These are phyloP conservation scores for Atta texana DNA, from an alignment of 1,140 invertebrate species.

Conservation along the genomic window DNA sequence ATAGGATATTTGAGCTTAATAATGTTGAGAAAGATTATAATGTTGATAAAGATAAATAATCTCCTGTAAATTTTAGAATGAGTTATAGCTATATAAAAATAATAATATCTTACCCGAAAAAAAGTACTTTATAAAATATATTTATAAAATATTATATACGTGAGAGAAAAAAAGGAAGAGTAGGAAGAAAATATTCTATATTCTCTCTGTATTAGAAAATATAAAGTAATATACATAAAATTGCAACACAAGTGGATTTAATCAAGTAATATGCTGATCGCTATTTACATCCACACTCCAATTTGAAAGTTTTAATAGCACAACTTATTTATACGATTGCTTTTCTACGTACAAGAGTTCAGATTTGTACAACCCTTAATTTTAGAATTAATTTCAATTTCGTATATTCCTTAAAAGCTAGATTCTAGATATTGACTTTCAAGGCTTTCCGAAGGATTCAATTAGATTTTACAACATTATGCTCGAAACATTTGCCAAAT, in stretches of 20 bases:
- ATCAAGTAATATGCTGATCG: not conserved
- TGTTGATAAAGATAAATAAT: not conserved
- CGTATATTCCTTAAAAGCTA: not conserved
- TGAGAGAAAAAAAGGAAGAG: not conserved
- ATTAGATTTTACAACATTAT: constrained; percentile 36
- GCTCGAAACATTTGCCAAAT: constrained; percentile 10
- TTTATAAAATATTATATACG: not conserved
- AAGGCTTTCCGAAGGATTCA: not conserved
- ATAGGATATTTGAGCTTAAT: not conserved
- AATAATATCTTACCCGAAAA: not conserved
- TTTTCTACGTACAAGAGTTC: not conserved
- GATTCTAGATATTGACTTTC: not conserved
- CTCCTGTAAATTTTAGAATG: not conserved
- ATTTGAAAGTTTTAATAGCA: constrained; percentile 1
- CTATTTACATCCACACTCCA: not conserved
- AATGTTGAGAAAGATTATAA: not conserved
- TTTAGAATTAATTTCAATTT: constrained; percentile 29
- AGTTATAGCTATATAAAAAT: not conserved
- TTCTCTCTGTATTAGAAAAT: not conserved
- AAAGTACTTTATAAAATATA: not conserved
- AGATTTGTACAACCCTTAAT: not conserved
- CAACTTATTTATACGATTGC: constrained; percentile 1
- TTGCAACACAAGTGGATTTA: not conserved
- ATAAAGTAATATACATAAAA: not conserved
- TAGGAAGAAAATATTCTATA: not conserved